Percentiles rank a stretch among this genome's conserved stretches.
Conservation (phyloP, 2,113 vertebrate genomes). For the Coptodon bakossiorum region DNA sequence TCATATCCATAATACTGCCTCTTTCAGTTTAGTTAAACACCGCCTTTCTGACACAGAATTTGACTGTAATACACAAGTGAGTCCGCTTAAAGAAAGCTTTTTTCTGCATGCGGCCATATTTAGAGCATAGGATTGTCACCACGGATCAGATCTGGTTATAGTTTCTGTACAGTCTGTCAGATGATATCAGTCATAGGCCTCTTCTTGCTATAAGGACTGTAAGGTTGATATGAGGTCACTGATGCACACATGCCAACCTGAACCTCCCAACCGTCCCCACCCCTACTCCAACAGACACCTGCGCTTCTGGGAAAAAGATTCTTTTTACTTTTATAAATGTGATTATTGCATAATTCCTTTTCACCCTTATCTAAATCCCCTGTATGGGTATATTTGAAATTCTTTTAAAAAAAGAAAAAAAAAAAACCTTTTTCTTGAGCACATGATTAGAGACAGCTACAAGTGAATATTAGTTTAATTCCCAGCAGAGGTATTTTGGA, state of each 20-base stretch:
- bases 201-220: background rate
- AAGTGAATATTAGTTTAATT: slow-evolving; percentile 7
- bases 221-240: background rate
- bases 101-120: background rate
- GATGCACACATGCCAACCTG: background rate
- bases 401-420: background rate
- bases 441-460: background rate
- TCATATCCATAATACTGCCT: background rate
- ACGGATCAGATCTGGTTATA: background rate
- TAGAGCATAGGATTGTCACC: background rate
- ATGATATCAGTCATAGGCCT: background rate
- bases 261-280: background rate
- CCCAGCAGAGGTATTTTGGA: background rate
- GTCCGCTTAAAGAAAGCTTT: background rate
- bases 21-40: background rate
- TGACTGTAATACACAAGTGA: background rate
- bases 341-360: background rate
- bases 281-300: background rate
- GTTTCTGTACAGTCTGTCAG: background rate
- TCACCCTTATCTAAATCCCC: background rate
- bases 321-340: background rate
- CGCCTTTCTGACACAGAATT: background rate
- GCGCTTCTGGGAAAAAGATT: background rate
- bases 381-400: background rate
- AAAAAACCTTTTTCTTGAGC: background rate